A percentile compares a stretch with the other conserved stretches of the same genome.
phyloP scores from a whole-genome alignment of 37 sponge, comb jelly and placozoan genomes.

The Cladorhizidae sp. region DNA sequence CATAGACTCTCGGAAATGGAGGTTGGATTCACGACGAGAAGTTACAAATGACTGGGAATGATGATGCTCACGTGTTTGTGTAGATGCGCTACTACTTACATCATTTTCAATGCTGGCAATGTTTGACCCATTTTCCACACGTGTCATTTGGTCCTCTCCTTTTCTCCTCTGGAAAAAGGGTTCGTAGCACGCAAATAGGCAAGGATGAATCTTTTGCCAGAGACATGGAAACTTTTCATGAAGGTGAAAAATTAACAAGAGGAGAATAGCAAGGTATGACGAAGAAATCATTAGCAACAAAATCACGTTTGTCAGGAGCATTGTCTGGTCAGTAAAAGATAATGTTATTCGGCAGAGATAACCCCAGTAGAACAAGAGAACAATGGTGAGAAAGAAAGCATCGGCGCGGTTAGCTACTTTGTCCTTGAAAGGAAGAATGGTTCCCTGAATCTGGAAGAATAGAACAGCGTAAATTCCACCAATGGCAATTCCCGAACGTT shows the following conservation, averaged over 20 bases:
- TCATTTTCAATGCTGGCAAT: too few relatives aligned
- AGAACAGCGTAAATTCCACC: not conserved
- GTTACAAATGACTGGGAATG: too few relatives aligned
- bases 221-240: not conserved
- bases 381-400: conserved; percentile 1
- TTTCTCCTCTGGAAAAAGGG: too few relatives aligned
- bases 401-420: conserved; percentile 8
- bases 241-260: conserved; percentile 2
- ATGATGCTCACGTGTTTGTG: too few relatives aligned
- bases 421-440: conserved; percentile 2
- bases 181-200: too few relatives aligned
- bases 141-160: too few relatives aligned
- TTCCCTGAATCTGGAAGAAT: not conserved
- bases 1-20: too few relatives aligned
- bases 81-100: too few relatives aligned
- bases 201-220: not conserved
- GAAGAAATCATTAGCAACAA: not conserved
- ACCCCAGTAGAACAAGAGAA: conserved; percentile 10
- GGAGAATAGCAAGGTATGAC: not conserved
- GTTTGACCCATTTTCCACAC: too few relatives aligned
- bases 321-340: too few relatives aligned
- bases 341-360: not conserved
- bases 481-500: not conserved
- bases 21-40: too few relatives aligned
- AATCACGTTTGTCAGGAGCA: not conserved